Evolutionary conservation across 2,888 invertebrate species (phyloP).

Genomic region (Hypomecis atomaria): DNA sequence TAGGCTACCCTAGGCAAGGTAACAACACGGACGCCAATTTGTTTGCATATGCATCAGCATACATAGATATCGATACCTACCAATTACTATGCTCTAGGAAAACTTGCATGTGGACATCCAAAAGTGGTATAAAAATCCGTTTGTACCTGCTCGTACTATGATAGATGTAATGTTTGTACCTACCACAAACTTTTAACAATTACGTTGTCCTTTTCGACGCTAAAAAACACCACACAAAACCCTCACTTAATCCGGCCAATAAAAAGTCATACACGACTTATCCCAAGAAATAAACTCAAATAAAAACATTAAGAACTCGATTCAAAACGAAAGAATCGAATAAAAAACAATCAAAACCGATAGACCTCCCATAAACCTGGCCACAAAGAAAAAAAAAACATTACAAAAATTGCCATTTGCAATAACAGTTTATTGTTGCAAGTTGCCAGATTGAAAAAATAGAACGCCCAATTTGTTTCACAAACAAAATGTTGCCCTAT

Average conservation of each 20-base stretch:
- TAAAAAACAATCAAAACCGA: constrained; percentile 23
- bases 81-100: too few species aligned
- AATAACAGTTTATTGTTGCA: constrained; percentile 45
- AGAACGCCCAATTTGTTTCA: constrained; percentile 58
- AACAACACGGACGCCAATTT: too few species aligned
- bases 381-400: constrained; percentile 31
- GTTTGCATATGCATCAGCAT: too few species aligned
- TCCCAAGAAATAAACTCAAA: constrained; percentile 16
- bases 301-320: constrained; percentile 4
- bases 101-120: too few species aligned
- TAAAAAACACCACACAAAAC: background rate
- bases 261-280: constrained; percentile 18
- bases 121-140: too few species aligned
- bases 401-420: constrained; percentile 40
- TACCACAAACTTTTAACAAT: too few species aligned
- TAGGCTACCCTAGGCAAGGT: too few species aligned
- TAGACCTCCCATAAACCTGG: constrained; percentile 42
- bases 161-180: too few species aligned
- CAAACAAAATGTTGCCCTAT: constrained; percentile 49
- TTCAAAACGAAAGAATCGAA: constrained; percentile 12
- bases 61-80: too few species aligned
- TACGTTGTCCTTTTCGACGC: background rate
- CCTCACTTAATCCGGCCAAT: constrained; percentile 25
- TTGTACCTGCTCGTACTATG: too few species aligned
- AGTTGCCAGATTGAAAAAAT: constrained; percentile 33